Percentiles rank a stretch among this genome's conserved stretches.
phyloP scores from a whole-genome alignment of 2,113 vertebrate genomes.

The Glareola pratincola region DNA sequence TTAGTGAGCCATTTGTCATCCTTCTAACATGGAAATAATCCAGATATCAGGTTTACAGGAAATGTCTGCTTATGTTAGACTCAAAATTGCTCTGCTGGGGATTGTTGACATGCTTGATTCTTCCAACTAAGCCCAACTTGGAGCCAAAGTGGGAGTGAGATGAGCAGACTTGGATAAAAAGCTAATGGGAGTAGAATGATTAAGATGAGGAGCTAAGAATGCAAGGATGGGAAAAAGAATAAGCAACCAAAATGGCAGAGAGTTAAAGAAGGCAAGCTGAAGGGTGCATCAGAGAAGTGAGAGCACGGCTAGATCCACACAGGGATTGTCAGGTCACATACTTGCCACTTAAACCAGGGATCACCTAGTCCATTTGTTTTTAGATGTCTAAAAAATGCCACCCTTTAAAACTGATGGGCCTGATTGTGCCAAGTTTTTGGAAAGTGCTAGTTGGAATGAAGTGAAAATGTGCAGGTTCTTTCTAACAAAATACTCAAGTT shows the following conservation, averaged over 20 bases:
- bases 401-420: neutral
- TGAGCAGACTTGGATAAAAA: neutral
- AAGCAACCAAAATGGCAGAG: neutral
- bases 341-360: neutral
- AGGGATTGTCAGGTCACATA: fast-evolving
- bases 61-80: neutral
- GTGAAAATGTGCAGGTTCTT: neutral
- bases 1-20: constrained; percentile 20
- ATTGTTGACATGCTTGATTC: neutral
- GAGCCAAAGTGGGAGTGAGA: neutral
- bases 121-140: neutral
- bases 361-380: neutral
- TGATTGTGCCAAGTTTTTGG: neutral
- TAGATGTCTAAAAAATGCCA: neutral
- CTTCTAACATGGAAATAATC: neutral
- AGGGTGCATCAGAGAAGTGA: neutral
- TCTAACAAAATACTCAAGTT: neutral
- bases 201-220: neutral
- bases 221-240: neutral
- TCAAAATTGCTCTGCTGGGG: neutral
- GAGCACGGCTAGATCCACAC: neutral
- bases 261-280: neutral
- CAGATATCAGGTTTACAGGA: neutral
- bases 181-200: neutral
- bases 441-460: neutral